These are phyloP conservation scores for Rhynchotus rufescens DNA, from an alignment of 2,797 vertebrate genomes.

Conservation along the genomic window DNA sequence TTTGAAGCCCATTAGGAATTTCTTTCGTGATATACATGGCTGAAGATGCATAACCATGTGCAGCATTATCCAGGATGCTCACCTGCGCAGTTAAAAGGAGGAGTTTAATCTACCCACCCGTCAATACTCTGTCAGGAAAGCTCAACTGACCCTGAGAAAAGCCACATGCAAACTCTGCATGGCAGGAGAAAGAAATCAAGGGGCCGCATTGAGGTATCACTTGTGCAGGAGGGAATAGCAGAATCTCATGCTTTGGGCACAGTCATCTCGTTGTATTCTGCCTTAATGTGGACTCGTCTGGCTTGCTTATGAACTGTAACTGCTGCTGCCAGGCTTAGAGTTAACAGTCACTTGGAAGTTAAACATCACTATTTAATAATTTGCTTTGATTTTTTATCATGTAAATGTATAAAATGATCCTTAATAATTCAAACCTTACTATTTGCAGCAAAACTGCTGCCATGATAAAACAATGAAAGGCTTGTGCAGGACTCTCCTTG, in stretches of 20 bases:
- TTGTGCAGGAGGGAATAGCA: not conserved
- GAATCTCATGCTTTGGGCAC: not conserved
- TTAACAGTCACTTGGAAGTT: not conserved
- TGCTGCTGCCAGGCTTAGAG: not conserved
- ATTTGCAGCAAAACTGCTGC: constrained; percentile 26
- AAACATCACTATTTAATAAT: constrained; percentile 37
- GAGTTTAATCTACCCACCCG: not conserved
- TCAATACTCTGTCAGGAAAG: not conserved
- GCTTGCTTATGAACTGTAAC: constrained; percentile 55
- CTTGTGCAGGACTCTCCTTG: not conserved
- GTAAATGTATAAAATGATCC: constrained; percentile 19
- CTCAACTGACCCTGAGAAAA: not conserved
- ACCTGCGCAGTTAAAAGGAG: not conserved
- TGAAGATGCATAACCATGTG: fast-evolving
- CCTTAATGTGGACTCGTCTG: not conserved
- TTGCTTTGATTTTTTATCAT: constrained; percentile 47
- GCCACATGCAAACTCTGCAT: not conserved
- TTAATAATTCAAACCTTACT: constrained; percentile 12
- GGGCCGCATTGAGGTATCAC: not conserved
- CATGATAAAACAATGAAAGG: not conserved
- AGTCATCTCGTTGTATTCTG: not conserved
- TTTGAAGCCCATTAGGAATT: not conserved
- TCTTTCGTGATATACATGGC: not conserved
- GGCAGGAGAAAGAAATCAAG: not conserved
- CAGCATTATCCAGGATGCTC: not conserved